phyloP scores from a whole-genome alignment of 2,113 vertebrate genomes.

The Podarcis raffonei region DNA sequence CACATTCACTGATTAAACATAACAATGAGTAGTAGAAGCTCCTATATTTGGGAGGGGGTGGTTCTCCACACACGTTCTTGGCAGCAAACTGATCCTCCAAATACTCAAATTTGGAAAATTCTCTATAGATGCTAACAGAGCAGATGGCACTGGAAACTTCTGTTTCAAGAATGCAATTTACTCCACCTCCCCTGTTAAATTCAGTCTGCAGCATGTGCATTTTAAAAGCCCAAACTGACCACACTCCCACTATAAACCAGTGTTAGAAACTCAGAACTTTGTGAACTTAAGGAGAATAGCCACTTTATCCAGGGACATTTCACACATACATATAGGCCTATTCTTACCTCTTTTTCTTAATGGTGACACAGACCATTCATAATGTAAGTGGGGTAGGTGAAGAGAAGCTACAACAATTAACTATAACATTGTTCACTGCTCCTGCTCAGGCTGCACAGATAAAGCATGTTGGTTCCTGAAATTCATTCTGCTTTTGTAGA shows the following conservation, averaged over 20 bases:
- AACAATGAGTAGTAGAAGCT: not conserved
- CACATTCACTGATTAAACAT: not conserved
- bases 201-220: not conserved
- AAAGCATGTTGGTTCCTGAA: no score
- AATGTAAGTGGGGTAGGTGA: no score
- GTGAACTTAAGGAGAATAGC: no score
- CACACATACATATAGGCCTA: no score
- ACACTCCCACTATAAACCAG: not conserved
- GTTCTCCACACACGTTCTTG: not conserved
- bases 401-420: no score
- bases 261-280: no score
- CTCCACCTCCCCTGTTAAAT: not conserved
- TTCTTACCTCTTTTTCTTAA: no score
- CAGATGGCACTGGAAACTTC: constrained; percentile 16
- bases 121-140: not conserved
- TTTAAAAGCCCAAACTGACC: not conserved
- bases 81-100: not conserved
- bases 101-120: not conserved
- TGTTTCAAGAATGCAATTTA: constrained; percentile 1
- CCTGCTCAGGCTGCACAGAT: no score
- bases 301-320: no score
- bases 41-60: not conserved
- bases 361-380: no score
- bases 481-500: no score
- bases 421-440: no score